These are phyloP conservation scores for Conops quadrifasciatus DNA, from an alignment of 2,888 invertebrate genomes.

Conservation along the genomic window DNA sequence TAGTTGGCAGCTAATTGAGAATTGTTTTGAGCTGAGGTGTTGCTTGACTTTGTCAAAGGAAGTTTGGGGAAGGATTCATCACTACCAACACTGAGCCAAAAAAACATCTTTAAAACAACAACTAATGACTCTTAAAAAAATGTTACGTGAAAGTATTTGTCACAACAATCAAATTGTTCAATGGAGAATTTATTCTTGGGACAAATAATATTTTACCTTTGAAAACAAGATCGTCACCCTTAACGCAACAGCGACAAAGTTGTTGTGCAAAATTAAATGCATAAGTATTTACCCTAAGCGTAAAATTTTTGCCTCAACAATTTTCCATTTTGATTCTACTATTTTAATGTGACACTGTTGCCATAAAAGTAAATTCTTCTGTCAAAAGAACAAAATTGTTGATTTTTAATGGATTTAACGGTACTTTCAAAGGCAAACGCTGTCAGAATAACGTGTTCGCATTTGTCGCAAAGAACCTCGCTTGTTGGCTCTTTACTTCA, in stretches of 20 bases:
- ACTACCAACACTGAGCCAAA: not conserved
- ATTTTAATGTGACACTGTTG: slow-evolving; percentile 13
- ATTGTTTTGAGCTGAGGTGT: too few species aligned
- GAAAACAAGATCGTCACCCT: slow-evolving; percentile 8
- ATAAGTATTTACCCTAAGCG: slow-evolving; percentile 1
- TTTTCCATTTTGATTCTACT: not conserved
- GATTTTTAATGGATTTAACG: slow-evolving; percentile 8
- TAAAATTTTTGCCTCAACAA: not conserved
- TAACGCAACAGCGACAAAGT: slow-evolving; percentile 2
- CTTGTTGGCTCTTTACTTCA: slow-evolving; percentile 1
- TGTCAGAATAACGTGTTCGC: slow-evolving; percentile 6
- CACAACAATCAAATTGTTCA: not conserved
- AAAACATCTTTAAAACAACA: not conserved
- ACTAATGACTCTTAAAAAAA: not conserved
- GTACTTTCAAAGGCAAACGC: not conserved
- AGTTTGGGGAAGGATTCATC: too few species aligned
- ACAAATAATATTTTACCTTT: not conserved
- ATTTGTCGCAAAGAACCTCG: slow-evolving; percentile 4
- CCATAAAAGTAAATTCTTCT: slow-evolving; percentile 5
- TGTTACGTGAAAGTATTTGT: slow-evolving; percentile 5
- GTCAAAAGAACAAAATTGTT: slow-evolving; percentile 4
- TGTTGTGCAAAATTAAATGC: slow-evolving; percentile 5
- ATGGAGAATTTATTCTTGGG: slow-evolving; percentile 1
- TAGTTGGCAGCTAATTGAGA: too few species aligned
- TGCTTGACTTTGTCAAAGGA: too few species aligned